phyloP scores from a whole-genome alignment of 2,888 invertebrate species.

The Athalia cordata region DNA sequence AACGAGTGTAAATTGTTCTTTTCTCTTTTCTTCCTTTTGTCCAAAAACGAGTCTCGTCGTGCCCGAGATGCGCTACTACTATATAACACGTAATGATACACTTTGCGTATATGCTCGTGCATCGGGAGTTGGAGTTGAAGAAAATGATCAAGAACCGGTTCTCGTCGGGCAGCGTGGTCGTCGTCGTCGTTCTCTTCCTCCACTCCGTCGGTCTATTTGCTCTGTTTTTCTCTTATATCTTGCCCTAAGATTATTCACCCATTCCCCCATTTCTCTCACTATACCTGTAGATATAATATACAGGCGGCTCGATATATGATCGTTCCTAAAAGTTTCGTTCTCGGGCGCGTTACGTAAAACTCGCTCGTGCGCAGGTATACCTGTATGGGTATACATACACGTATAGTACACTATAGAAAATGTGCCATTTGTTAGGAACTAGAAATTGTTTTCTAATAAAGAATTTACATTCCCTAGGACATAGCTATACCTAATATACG shows the following conservation, averaged over 20 bases:
- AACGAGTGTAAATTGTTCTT: constrained; percentile 57
- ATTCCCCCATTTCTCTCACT: no score
- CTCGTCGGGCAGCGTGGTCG: neutral
- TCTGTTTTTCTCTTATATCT: neutral
- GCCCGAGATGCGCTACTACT: neutral
- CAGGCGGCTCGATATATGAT: neutral
- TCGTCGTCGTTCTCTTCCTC: neutral
- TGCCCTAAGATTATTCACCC: no score
- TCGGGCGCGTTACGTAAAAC: neutral
- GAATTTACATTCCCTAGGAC: constrained; percentile 25
- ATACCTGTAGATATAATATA: neutral
- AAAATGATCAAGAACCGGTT: constrained; percentile 38
- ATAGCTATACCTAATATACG: neutral
- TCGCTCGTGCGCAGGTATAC: no score
- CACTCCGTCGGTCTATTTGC: neutral
- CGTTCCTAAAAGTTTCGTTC: neutral
- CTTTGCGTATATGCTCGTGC: constrained; percentile 45
- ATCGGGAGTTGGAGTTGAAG: constrained; percentile 35
- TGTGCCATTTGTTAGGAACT: neutral
- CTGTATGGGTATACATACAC: no score
- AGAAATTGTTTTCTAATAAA: constrained; percentile 18
- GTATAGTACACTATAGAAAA: no score
- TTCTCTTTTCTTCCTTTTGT: constrained; percentile 49
- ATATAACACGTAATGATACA: constrained; percentile 60
- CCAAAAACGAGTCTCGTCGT: neutral